A percentile compares a stretch with the other conserved stretches of the same genome.
Conservation (phyloP, 2,113 vertebrate genomes). For the Nannospalax galili region DNA sequence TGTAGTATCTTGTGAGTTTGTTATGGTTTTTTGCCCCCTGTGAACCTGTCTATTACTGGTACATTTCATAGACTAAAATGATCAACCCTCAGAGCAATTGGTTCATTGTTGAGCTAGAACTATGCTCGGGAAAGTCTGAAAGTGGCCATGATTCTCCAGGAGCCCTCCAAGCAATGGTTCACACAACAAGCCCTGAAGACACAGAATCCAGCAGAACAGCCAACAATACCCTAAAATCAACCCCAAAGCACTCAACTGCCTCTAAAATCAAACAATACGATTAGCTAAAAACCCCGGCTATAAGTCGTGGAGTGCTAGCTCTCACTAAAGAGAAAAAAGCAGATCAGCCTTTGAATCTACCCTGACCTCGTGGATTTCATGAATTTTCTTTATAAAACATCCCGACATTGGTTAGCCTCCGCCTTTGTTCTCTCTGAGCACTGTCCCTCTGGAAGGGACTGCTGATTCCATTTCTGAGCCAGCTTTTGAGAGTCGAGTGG, state of each 20-base stretch:
- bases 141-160: not conserved
- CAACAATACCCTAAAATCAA: not conserved
- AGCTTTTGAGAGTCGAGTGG: conserved; percentile 58
- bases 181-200: not conserved
- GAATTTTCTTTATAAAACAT: conserved; percentile 70
- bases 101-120: not conserved
- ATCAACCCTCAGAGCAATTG: not conserved
- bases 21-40: not conserved
- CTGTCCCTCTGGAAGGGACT: conserved; percentile 66
- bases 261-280: not conserved
- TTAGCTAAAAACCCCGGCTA: not conserved
- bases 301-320: conserved; percentile 22
- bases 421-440: conserved; percentile 73
- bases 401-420: conserved; percentile 61
- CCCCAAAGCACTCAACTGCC: not conserved
- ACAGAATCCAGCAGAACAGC: not conserved
- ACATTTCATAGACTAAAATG: not conserved
- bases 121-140: not conserved
- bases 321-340: conserved; percentile 53
- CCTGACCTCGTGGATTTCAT: conserved; percentile 68
- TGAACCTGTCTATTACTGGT: not conserved
- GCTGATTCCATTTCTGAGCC: conserved; percentile 69
- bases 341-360: conserved; percentile 59
- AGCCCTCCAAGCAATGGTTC: not conserved
- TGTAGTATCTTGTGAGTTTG: not conserved